phyloP scores from a whole-genome alignment of 2,888 invertebrate genomes.

The Parnassius glacialis region DNA sequence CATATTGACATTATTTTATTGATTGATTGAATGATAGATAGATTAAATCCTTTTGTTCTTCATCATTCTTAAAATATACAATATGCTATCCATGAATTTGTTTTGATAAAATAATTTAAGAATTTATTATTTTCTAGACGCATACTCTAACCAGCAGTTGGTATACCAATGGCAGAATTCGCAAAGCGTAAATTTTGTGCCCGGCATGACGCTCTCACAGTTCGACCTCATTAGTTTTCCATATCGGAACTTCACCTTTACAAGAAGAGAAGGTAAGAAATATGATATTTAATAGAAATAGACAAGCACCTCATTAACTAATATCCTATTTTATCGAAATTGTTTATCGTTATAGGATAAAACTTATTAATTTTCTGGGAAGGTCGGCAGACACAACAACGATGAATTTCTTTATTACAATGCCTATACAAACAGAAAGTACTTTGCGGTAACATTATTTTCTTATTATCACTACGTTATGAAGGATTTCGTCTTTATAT shows the following conservation, averaged over 20 bases:
- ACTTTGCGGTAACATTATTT: constrained; percentile 28
- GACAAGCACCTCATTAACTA: too few species aligned
- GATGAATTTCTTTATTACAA: constrained; percentile 51
- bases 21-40: too few species aligned
- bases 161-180: constrained; percentile 93
- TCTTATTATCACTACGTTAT: constrained; percentile 14
- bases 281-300: too few species aligned
- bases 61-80: too few species aligned
- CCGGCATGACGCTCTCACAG: constrained; percentile 95
- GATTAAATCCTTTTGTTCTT: too few species aligned
- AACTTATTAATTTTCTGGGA: not conserved
- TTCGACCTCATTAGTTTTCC: constrained; percentile 95
- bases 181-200: constrained; percentile 91
- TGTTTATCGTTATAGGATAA: not conserved
- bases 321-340: too few species aligned
- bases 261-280: constrained; percentile 86
- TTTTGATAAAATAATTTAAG: too few species aligned
- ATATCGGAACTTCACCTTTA: constrained; percentile 90
- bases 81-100: too few species aligned
- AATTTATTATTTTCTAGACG: constrained; percentile 79
- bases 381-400: constrained; percentile 43
- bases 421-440: constrained; percentile 50
- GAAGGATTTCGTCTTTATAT: not conserved
- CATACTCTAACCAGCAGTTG: constrained; percentile 92
- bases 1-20: too few species aligned